Conservation (phyloP, 2,888 invertebrate genomes). For the Acrocera orbiculus region DNA sequence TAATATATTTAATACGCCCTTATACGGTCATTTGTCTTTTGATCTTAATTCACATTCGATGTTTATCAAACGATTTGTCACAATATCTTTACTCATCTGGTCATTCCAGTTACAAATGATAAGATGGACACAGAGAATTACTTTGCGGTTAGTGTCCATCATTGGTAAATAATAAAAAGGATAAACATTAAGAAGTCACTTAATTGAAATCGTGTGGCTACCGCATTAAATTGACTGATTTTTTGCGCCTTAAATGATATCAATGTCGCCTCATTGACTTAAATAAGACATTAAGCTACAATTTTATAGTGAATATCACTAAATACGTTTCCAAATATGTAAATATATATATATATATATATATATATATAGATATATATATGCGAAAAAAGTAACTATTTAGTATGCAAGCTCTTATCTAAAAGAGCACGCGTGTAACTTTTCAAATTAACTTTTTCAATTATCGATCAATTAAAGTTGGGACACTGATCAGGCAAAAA, state of each 20-base stretch:
- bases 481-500: not conserved
- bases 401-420: constrained; percentile 11
- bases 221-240: constrained; percentile 4
- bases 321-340: too few species aligned
- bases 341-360: too few species aligned
- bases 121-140: constrained; percentile 3
- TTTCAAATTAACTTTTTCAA: constrained; percentile 17
- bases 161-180: constrained; percentile 1
- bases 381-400: too few species aligned
- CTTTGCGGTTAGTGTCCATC: constrained; percentile 1
- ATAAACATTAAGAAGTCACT: constrained; percentile 2
- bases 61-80: constrained; percentile 5
- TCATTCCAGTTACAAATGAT: constrained; percentile 1
- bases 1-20: too few species aligned
- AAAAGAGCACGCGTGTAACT: constrained; percentile 14
- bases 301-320: too few species aligned
- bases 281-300: too few species aligned
- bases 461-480: constrained; percentile 15
- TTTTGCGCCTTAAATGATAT: too few species aligned
- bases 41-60: constrained; percentile 10
- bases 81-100: not conserved
- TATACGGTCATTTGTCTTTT: too few species aligned
- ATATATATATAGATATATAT: too few species aligned
- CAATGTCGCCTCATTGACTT: too few species aligned
- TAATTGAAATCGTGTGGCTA: constrained; percentile 7